phyloP scores from a whole-genome alignment of 2,888 invertebrate species.

The Eulithis prunata region DNA sequence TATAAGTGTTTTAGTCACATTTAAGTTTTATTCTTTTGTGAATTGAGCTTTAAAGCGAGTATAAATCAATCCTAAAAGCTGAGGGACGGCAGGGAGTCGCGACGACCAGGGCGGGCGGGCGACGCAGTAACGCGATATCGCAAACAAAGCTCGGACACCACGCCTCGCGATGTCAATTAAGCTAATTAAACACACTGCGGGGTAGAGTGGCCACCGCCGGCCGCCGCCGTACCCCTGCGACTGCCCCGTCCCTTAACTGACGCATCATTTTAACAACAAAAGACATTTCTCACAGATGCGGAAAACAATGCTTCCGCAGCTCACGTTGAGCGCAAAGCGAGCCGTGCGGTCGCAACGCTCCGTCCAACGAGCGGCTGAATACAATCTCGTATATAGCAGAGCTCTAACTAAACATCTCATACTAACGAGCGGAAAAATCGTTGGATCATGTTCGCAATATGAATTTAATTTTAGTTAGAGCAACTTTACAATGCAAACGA shows the following conservation, averaged over 20 bases:
- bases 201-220: slow-evolving; percentile 59
- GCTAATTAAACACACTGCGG: slow-evolving; percentile 82
- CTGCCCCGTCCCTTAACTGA: slow-evolving; percentile 67
- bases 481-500: slow-evolving; percentile 70
- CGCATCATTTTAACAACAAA: slow-evolving; percentile 75
- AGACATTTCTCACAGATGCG: slow-evolving; percentile 64
- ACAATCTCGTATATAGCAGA: slow-evolving; percentile 31
- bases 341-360: slow-evolving; percentile 45
- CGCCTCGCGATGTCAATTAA: slow-evolving; percentile 83
- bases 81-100: slow-evolving; percentile 46
- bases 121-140: slow-evolving; percentile 73
- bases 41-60: slow-evolving; percentile 3
- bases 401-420: slow-evolving; percentile 30
- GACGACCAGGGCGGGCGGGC: slow-evolving; percentile 47
- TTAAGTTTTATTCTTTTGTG: slow-evolving; percentile 18
- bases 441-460: slow-evolving; percentile 47
- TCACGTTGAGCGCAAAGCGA: slow-evolving; percentile 28
- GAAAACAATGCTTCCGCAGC: slow-evolving; percentile 57
- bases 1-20: slow-evolving; percentile 34
- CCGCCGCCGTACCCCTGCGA: slow-evolving; percentile 47
- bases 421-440: slow-evolving; percentile 32
- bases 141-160: slow-evolving; percentile 83
- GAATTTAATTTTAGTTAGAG: slow-evolving; percentile 56
- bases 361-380: slow-evolving; percentile 40
- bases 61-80: not conserved